Evolutionary conservation across 2,888 invertebrate genomes (phyloP).

Genomic region (Lottia scabra): DNA sequence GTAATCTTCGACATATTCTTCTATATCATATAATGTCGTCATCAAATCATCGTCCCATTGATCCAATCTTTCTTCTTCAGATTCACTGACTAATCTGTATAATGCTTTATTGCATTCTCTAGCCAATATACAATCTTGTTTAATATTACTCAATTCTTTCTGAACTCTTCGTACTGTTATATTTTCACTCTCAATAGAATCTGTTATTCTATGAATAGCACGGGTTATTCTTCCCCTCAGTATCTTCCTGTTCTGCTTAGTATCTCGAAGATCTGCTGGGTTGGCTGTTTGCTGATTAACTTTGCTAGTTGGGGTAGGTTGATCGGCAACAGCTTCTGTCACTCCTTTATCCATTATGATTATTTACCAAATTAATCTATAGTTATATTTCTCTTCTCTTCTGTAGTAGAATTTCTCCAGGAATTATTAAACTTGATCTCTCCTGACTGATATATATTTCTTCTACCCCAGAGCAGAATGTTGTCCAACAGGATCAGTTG

Average conservation of each 20-base stretch:
- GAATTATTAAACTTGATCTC: neutral
- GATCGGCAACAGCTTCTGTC: neutral
- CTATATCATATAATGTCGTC: neutral
- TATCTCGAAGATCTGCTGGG: too few species aligned
- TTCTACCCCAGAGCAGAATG: neutral
- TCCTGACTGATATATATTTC: neutral
- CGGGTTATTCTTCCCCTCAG: neutral
- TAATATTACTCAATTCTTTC: neutral
- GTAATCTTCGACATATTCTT: neutral
- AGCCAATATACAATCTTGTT: neutral
- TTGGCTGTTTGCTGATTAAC: too few species aligned
- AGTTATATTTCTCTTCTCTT: neutral
- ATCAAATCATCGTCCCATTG: conserved; percentile 2
- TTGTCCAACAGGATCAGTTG: neutral
- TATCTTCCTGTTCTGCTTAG: neutral
- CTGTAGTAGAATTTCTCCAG: neutral
- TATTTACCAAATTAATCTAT: neutral
- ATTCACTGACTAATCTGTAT: neutral
- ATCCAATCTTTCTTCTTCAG: conserved; percentile 1
- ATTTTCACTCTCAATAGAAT: neutral
- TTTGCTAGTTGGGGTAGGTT: too few species aligned
- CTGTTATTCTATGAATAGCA: neutral
- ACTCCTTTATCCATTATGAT: neutral
- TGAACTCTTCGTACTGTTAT: neutral
- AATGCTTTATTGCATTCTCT: neutral